These are phyloP conservation scores for Gulo gulo DNA, from an alignment of 2,113 vertebrate genomes.

Conservation along the genomic window DNA sequence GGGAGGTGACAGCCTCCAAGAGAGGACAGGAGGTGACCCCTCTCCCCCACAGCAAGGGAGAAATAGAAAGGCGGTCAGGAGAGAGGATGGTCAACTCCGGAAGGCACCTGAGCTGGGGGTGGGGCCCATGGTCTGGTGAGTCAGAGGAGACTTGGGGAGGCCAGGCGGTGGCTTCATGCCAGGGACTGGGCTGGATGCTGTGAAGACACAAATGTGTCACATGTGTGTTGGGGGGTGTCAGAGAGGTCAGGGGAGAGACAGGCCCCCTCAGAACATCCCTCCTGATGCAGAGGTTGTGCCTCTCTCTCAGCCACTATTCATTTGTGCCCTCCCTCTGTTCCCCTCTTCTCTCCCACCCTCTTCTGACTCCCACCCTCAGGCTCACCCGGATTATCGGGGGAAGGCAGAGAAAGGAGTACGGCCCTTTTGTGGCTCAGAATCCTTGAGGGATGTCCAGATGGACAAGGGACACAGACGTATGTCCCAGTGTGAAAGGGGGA, in stretches of 20 bases:
- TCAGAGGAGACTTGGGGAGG: neutral
- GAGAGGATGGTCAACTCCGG: neutral
- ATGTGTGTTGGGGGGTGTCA: no score
- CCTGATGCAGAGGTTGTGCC: neutral
- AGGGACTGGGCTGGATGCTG: neutral
- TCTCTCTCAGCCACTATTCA: neutral
- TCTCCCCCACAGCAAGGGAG: neutral
- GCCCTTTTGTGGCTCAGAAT: neutral
- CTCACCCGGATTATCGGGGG: neutral
- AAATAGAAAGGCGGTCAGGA: neutral
- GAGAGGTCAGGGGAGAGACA: neutral
- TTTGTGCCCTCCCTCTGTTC: neutral
- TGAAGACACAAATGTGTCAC: neutral
- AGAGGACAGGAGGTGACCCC: neutral
- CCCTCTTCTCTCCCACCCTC: neutral
- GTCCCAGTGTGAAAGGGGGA: neutral
- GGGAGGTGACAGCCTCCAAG: neutral
- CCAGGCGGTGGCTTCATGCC: neutral
- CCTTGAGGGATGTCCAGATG: neutral
- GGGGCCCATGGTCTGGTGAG: accelerated
- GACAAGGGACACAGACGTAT: no score
- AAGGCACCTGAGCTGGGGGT: neutral
- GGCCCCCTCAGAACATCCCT: neutral
- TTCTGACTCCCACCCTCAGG: neutral
- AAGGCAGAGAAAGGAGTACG: neutral